Percentiles rank a stretch among this genome's conserved stretches.
These are phyloP conservation scores for Metridium senile DNA, from an alignment of 92 coral and sea anemone genomes.

Conservation along the genomic window DNA sequence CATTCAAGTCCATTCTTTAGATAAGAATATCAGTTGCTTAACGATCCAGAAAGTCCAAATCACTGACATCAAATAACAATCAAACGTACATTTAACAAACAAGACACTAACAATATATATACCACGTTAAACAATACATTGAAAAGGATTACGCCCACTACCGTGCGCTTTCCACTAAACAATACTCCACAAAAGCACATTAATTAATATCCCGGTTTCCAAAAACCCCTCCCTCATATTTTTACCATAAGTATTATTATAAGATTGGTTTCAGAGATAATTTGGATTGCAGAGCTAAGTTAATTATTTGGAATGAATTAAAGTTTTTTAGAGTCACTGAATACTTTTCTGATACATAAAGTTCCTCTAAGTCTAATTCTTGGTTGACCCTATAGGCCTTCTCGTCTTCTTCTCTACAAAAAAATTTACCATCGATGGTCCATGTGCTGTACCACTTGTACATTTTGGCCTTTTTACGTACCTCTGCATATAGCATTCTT, in stretches of 20 bases:
- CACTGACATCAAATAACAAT: neutral
- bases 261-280: neutral
- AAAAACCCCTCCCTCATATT: neutral
- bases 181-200: no score
- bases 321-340: no score
- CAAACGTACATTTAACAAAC: neutral
- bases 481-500: neutral
- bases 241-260: no score
- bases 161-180: no score
- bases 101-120: neutral
- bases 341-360: no score
- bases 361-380: neutral
- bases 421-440: neutral
- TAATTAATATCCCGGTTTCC: neutral
- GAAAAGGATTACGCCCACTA: no score
- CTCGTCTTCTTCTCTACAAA: no score
- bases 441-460: neutral
- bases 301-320: no score
- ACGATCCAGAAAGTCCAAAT: neutral
- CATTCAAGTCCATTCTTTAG: neutral
- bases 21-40: neutral
- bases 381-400: neutral
- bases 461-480: neutral
- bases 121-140: no score
- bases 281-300: no score